phyloP scores from a whole-genome alignment of 2,113 vertebrate species.

The Ammodytes marinus region DNA sequence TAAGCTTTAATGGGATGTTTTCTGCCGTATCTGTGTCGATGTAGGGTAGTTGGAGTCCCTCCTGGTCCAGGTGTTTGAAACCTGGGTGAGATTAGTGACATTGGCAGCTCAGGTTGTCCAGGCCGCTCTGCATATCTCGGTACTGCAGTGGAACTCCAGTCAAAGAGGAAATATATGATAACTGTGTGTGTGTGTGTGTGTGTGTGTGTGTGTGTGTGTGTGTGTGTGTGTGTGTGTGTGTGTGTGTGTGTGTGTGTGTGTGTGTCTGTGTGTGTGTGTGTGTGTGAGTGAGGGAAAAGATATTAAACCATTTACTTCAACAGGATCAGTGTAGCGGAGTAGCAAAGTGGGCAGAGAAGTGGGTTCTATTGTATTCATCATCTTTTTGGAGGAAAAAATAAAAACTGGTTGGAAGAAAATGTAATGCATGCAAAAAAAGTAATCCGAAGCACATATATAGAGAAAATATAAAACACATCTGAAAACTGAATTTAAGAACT shows the following conservation, averaged over 20 bases:
- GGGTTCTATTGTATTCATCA: background rate
- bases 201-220: conserved; percentile 31
- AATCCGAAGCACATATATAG: background rate
- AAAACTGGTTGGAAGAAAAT: background rate
- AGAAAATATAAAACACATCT: background rate
- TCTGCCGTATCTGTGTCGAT: conserved; percentile 14
- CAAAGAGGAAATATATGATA: conserved; percentile 45
- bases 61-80: conserved; percentile 38
- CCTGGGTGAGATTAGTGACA: conserved; percentile 29
- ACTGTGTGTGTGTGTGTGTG: conserved; percentile 26
- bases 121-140: conserved; percentile 44
- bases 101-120: conserved; percentile 56
- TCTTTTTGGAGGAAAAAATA: background rate
- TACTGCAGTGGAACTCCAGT: conserved; percentile 59
- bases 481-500: background rate
- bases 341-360: conserved; percentile 25
- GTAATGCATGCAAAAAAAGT: background rate
- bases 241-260: conserved; percentile 12
- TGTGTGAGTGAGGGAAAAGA: background rate
- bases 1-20: conserved; percentile 70
- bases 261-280: background rate
- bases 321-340: conserved; percentile 24
- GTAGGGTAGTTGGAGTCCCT: conserved; percentile 16
- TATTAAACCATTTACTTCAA: conserved; percentile 27
- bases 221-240: conserved; percentile 24